Evolutionary conservation across 92 coral and sea anemone genomes (phyloP).

Genomic region (Isaurus tuberculatus): DNA sequence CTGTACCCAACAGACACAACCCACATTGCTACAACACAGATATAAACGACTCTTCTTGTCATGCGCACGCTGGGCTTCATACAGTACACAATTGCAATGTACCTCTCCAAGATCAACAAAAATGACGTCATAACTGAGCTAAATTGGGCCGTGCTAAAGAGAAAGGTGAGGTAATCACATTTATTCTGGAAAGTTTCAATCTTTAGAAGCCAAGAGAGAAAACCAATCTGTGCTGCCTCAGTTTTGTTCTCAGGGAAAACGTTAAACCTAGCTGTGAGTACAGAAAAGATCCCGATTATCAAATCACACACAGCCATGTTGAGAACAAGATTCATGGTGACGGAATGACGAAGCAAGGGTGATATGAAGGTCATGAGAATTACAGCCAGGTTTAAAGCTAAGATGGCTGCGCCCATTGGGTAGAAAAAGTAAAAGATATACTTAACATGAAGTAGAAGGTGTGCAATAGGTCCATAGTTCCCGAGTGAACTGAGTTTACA

Average conservation of each 20-base stretch:
- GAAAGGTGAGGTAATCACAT: slow-evolving; percentile 24
- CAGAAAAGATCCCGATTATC: slow-evolving; percentile 9
- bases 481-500: neutral
- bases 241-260: neutral
- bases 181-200: neutral
- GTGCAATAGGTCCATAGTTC: neutral
- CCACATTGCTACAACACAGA: slow-evolving; percentile 12
- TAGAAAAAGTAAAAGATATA: slow-evolving; percentile 6
- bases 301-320: slow-evolving; percentile 39
- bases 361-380: neutral
- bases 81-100: slow-evolving; percentile 33
- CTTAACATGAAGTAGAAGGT: neutral
- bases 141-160: slow-evolving; percentile 24
- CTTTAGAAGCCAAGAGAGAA: neutral
- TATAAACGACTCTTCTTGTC: neutral
- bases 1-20: neutral
- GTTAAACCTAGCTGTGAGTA: slow-evolving; percentile 26
- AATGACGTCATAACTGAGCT: slow-evolving; percentile 33
- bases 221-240: neutral
- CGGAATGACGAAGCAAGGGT: neutral
- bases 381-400: slow-evolving; percentile 14
- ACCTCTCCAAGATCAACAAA: slow-evolving; percentile 7
- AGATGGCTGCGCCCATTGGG: slow-evolving; percentile 4
- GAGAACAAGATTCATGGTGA: slow-evolving; percentile 26
- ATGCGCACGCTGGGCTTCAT: slow-evolving; percentile 25